Evolutionary conservation across 2,888 invertebrate genomes (phyloP).

Genomic region (Auanema sp.): DNA sequence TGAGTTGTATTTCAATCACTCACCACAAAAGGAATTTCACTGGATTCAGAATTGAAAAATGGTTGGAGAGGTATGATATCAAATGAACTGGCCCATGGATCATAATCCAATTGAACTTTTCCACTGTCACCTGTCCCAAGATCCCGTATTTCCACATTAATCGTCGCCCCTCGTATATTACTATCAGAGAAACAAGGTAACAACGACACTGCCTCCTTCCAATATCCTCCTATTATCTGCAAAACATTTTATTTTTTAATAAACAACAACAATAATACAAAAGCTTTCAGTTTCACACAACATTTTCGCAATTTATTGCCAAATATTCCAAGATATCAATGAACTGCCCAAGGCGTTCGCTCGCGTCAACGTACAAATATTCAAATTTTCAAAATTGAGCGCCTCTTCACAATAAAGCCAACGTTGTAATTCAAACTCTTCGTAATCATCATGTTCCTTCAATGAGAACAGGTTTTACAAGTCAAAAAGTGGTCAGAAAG

Average conservation of each 20-base stretch:
- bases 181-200: not conserved
- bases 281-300: too few species aligned
- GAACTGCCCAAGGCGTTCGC: too few species aligned
- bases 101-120: slow-evolving; percentile 26
- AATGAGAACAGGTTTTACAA: too few species aligned
- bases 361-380: too few species aligned
- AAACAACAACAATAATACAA: not conserved
- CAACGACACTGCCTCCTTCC: slow-evolving; percentile 5
- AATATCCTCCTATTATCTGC: not conserved
- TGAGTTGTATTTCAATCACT: not conserved
- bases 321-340: too few species aligned
- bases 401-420: too few species aligned
- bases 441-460: too few species aligned
- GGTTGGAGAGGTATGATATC: slow-evolving; percentile 40
- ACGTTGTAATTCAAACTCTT: too few species aligned
- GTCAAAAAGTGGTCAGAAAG: too few species aligned
- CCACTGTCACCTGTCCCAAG: slow-evolving; percentile 34
- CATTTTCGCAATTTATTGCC: too few species aligned
- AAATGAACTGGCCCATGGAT: slow-evolving; percentile 35
- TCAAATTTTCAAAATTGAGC: too few species aligned
- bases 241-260: not conserved
- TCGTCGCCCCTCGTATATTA: not conserved
- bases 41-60: slow-evolving; percentile 14
- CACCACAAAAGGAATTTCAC: slow-evolving; percentile 24
- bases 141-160: slow-evolving; percentile 29